Base-by-base conservation (phyloP, 2,888 invertebrate species). In the Microctonus hyperodae region DNA sequence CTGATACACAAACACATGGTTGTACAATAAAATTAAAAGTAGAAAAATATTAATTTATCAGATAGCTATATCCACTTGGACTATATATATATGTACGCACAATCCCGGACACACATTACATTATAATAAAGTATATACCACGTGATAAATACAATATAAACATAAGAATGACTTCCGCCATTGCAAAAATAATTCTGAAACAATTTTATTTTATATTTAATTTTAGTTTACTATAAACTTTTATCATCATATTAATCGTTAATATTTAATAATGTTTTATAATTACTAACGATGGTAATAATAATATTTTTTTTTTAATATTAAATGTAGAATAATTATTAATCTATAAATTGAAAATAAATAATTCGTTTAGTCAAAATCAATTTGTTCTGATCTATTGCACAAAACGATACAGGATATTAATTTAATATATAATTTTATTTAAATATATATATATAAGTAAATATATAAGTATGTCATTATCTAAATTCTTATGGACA, bases 151-250 rank as follows among this genome's bases (percentile, higher is more conserved):
- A 44, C 44, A 44, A 44, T 44, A 16, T 40, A 4, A 31, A 57
- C 22, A 23, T 22, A 50, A 10, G 23, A 33, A 58, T n/a, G 37
- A 58, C 57, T 58, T 58, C 57, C 57, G 57, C 23, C 40, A 37
- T 58, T 58, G 40, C 40, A 40, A 58, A 58, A 58, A 58, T 23
- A 20, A 56, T 33, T 33, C 9, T 16, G 2, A 13, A 10, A 35
- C 31, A 11, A 33, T 53, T 13, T 28, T 53, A n/a, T 20, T 44
- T 44, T 9, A 20, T 16, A 44, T n/a, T n/a, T n/a, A n/a, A n/a
- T n/a, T n/a, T n/a, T n/a, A n/a, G n/a, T n/a, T n/a, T n/a, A n/a
- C n/a, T n/a, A n/a, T n/a, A n/a, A n/a, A n/a, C 2, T 35, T 35
- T 35, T 35, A 35, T 35, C 35, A 11, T 35, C 35, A 37, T 37